These are phyloP conservation scores for Apodemus speciosus DNA, from an alignment of 2,113 vertebrate species.

Conservation along the genomic window DNA sequence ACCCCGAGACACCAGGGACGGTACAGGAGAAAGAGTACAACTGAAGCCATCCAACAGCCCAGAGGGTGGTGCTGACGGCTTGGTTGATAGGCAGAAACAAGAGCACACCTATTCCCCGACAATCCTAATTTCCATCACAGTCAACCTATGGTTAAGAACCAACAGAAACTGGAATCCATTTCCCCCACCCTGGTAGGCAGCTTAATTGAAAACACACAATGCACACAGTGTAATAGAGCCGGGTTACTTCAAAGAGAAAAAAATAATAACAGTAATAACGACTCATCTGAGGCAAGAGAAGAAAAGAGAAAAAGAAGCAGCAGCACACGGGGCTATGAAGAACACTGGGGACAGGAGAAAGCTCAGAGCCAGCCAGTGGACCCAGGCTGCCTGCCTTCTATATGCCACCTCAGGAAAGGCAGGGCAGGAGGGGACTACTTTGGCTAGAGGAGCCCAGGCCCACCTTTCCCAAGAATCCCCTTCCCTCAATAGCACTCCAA, in stretches of 20 bases:
- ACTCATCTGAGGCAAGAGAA: not conserved
- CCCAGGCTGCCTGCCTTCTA: not conserved
- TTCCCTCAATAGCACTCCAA: not conserved
- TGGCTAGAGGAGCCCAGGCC: not conserved
- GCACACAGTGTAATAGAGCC: not conserved
- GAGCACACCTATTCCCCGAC: not conserved
- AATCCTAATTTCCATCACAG: not conserved
- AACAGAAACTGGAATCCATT: not conserved
- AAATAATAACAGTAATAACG: not conserved
- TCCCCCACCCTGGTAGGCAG: not conserved
- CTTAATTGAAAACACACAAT: not conserved
- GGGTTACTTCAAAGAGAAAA: not conserved
- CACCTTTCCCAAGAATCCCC: not conserved
- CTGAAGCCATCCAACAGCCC: not conserved
- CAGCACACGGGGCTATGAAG: accelerated
- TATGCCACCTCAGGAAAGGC: not conserved
- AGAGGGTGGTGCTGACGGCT: not conserved
- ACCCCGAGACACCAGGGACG: not conserved
- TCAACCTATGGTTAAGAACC: not conserved
- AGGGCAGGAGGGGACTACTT: not conserved
- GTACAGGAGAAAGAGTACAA: not conserved
- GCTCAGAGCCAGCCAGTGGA: too few relatives aligned
- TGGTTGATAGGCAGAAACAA: not conserved
- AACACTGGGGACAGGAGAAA: not conserved
- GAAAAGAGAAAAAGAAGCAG: not conserved